Conservation (phyloP, 2,888 invertebrate species). For the Drosophila prostipennis region DNA sequence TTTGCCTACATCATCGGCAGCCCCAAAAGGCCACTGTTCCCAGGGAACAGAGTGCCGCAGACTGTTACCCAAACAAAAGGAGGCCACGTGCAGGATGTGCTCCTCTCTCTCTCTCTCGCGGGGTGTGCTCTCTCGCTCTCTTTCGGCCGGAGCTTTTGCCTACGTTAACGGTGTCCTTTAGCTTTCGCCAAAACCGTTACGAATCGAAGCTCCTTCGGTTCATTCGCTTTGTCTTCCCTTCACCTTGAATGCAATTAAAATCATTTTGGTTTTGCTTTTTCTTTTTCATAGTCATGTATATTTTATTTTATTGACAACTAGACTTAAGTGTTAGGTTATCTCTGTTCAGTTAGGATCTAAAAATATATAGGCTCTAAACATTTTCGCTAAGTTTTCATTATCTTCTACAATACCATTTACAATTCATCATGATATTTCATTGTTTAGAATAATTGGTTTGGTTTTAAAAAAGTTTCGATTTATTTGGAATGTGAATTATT, state of each 20-base stretch:
- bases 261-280: not conserved
- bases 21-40: conserved; percentile 27
- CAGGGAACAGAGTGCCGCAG: conserved; percentile 33
- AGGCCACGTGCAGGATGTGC: conserved; percentile 35
- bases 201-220: conserved; percentile 35
- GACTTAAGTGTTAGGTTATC: conserved; percentile 63
- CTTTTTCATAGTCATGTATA: conserved; percentile 33
- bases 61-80: conserved; percentile 36
- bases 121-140: not conserved
- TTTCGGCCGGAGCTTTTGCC: conserved; percentile 31
- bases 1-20: conserved; percentile 69
- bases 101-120: not conserved
- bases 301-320: conserved; percentile 67
- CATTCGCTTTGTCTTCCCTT: conserved; percentile 24
- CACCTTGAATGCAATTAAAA: conserved; percentile 20
- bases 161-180: conserved; percentile 43
- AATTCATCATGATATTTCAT: conserved; percentile 25
- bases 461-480: conserved; percentile 51
- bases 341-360: conserved; percentile 57
- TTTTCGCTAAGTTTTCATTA: conserved; percentile 44
- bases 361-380: conserved; percentile 64
- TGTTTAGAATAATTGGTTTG: conserved; percentile 50
- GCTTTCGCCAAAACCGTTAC: conserved; percentile 43
- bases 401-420: conserved; percentile 24
- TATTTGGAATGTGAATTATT: conserved; percentile 38